Base-by-base conservation (phyloP, 2,797 vertebrate species). In the Brachymystax lenok region DNA sequence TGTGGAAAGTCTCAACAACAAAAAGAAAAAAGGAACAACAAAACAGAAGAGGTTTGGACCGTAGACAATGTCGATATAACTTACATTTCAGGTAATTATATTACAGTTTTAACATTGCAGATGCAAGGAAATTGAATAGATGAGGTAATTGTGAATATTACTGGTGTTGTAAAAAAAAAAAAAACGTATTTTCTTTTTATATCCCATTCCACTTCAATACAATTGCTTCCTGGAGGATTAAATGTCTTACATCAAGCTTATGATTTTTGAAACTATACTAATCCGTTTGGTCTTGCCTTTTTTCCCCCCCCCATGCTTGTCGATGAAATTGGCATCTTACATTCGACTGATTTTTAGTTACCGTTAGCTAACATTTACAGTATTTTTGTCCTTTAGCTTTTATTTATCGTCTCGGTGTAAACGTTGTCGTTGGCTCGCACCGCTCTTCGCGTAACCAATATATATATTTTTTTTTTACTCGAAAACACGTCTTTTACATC, bases 1-100 rank as follows among this genome's bases (percentile, higher is more conserved):
- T 87, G 94, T 90, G 84, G 79, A 74, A 74, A 76, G 59, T 35
- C 4, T 73, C 78, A 88, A 93, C 91, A 81, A 92, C 93, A 95
- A 95, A 95, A 93, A 94, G 88, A 82, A 75, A 46, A 68, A 21
- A 16, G 79, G 76, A 81, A 69, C 6, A 81, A n/a, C 56, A 21
- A 21, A 78, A 61, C 79, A 73, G 80, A 83, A 73, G 74, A 75
- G 74, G 28, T 51, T n/a, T 63, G 6, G 27, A 79, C 27, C 79
- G 85, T 75, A 79, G 79, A 88, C 75, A 35, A 90, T 90, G 84
- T 61, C 13, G 52, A 69, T 85, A 66, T 74, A 71, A 75, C 33
- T 85, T 75, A 84, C 66, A 79, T 71, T 63, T 73, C 74, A 77
- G 83, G 86, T 85, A 83, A 72, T 73, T 56, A 40, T 66, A 24